Percentiles rank a stretch among this genome's conserved stretches.
Evolutionary conservation across 2,888 invertebrate genomes (phyloP).

Genomic region (Biston betularia): DNA sequence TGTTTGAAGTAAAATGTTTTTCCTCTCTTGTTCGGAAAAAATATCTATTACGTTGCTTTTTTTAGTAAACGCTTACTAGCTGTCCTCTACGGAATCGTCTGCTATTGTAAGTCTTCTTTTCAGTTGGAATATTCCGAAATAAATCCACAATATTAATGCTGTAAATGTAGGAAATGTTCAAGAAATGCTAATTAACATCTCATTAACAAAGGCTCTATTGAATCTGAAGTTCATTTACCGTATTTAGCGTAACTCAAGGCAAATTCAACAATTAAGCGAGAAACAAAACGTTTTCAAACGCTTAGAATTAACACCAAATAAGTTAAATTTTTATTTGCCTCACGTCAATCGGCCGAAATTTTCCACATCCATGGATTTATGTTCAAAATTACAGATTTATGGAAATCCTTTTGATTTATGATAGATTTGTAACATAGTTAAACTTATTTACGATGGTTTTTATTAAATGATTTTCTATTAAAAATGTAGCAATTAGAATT

Average conservation of each 20-base stretch:
- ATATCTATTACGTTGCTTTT: neutral
- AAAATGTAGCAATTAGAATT: neutral
- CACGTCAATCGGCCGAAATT: conserved; percentile 16
- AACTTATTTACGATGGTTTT: neutral
- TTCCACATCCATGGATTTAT: conserved; percentile 19
- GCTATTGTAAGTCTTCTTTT: neutral
- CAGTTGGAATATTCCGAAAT: conserved; percentile 8
- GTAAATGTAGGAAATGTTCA: conserved; percentile 25
- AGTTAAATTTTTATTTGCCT: conserved; percentile 10
- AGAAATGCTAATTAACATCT: conserved; percentile 33
- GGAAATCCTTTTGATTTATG: conserved; percentile 13
- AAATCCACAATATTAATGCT: neutral
- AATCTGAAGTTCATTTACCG: conserved; percentile 24
- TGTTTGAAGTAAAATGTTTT: neutral
- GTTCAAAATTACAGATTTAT: conserved; percentile 16
- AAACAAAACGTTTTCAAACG: conserved; percentile 21
- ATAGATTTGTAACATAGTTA: conserved; percentile 9
- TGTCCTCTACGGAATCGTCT: neutral
- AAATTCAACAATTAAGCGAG: conserved; percentile 10
- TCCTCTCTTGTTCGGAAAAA: conserved; percentile 1
- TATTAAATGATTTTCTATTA: neutral
- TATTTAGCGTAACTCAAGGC: conserved; percentile 21
- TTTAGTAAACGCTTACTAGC: neutral
- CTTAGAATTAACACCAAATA: conserved; percentile 1
- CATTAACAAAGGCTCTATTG: conserved; percentile 34